Conservation (phyloP, 2,797 vertebrate species). For the Gymnoscopelus braueri region DNA sequence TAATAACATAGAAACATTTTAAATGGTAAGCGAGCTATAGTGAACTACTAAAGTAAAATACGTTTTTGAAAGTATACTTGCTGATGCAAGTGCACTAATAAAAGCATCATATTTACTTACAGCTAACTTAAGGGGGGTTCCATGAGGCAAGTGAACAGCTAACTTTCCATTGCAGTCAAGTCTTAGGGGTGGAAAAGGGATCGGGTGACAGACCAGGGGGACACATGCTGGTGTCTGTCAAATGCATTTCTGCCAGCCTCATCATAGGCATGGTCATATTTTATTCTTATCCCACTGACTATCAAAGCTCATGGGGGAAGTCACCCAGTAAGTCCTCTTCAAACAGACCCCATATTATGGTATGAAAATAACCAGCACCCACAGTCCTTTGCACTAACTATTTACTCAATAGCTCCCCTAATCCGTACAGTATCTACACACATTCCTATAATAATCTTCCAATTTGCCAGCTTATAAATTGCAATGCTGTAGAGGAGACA, state of each 20-base stretch:
- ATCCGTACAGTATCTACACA: neutral
- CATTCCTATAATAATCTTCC: too few relatives aligned
- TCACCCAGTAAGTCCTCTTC: slow-evolving; percentile 58
- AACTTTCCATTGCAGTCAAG: slow-evolving; percentile 81
- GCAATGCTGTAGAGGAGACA: neutral
- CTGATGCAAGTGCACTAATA: slow-evolving; percentile 72
- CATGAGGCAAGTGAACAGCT: slow-evolving; percentile 80
- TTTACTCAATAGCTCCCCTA: slow-evolving; percentile 26
- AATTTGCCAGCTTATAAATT: slow-evolving; percentile 1
- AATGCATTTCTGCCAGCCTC: slow-evolving; percentile 85
- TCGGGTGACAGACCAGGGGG: slow-evolving; percentile 84
- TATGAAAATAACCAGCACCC: slow-evolving; percentile 58
- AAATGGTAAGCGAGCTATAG: neutral
- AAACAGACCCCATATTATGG: slow-evolving; percentile 55
- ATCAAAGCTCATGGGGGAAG: slow-evolving; percentile 63
- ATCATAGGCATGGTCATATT: slow-evolving; percentile 79
- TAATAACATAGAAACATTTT: slow-evolving; percentile 6
- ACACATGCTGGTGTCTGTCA: slow-evolving; percentile 97
- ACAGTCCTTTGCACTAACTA: slow-evolving; percentile 34
- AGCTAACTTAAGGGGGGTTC: slow-evolving; percentile 71
- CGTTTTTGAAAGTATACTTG: slow-evolving; percentile 35
- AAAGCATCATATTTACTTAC: slow-evolving; percentile 79
- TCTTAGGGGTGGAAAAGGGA: slow-evolving; percentile 81
- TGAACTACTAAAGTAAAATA: slow-evolving; percentile 7
- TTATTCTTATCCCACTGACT: slow-evolving; percentile 74